phyloP scores from a whole-genome alignment of 2,113 vertebrate genomes.

The Arothron firmamentum region DNA sequence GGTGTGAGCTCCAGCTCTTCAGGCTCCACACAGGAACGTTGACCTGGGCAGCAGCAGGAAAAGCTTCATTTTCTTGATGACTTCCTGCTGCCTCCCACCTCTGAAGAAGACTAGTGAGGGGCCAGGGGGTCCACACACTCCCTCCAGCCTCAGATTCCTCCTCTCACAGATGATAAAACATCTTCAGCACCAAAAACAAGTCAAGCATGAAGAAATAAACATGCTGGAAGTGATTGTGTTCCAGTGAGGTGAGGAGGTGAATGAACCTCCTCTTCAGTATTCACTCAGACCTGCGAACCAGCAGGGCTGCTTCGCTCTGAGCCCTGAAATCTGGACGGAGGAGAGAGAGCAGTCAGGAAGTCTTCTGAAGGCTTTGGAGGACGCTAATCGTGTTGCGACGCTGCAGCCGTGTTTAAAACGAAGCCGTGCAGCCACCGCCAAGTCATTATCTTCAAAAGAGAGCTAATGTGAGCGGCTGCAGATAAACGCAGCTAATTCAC shows the following conservation, averaged over 20 bases:
- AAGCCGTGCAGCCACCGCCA: constrained; percentile 27
- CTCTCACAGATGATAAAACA: too few relatives aligned
- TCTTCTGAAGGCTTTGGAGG: constrained; percentile 18
- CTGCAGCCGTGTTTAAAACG: constrained; percentile 9
- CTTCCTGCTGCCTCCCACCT: constrained; percentile 45
- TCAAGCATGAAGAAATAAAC: too few relatives aligned
- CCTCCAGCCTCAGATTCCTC: too few relatives aligned
- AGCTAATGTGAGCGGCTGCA: constrained; percentile 30
- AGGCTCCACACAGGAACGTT: constrained; percentile 20
- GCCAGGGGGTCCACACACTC: too few relatives aligned
- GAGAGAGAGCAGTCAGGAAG: constrained; percentile 12
- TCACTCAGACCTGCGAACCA: too few relatives aligned
- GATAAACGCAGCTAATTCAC: constrained; percentile 23
- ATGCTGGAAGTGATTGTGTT: too few relatives aligned
- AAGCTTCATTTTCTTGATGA: constrained; percentile 51
- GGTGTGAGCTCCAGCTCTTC: constrained; percentile 51
- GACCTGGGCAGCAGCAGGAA: constrained; percentile 22
- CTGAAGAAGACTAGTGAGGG: background rate
- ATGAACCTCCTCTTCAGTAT: too few relatives aligned
- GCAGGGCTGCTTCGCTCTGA: constrained; percentile 3
- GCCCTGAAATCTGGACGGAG: constrained; percentile 40
- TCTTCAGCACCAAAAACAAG: too few relatives aligned
- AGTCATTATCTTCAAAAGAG: constrained; percentile 40
- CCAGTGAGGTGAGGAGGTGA: too few relatives aligned
- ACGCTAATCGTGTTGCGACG: constrained; percentile 27